Evolutionary conservation across 2,888 invertebrate species (phyloP).

Genomic region (Beris chalybata): DNA sequence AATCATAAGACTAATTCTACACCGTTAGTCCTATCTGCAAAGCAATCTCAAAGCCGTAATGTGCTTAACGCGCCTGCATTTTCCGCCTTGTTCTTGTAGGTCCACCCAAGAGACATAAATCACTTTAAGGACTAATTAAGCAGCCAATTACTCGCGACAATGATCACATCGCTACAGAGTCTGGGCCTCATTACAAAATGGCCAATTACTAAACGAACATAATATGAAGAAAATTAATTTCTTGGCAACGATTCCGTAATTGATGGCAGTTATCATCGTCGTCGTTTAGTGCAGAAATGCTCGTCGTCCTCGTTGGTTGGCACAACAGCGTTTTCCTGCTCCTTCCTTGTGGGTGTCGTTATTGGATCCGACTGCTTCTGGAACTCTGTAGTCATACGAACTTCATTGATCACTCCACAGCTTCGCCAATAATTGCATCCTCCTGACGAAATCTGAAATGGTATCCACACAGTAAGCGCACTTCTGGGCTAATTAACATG

Average conservation of each 20-base stretch:
- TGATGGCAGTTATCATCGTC: no score
- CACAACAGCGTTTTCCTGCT: no score
- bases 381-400: no score
- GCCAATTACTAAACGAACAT: slow-evolving; percentile 1
- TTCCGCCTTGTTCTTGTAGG: background rate
- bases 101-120: slow-evolving; percentile 17
- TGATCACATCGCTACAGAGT: background rate
- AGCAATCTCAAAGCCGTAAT: background rate
- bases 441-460: background rate
- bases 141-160: slow-evolving; percentile 27
- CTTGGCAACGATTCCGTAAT: no score
- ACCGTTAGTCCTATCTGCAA: slow-evolving; percentile 1
- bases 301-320: no score
- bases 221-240: background rate
- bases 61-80: background rate
- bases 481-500: slow-evolving; percentile 28
- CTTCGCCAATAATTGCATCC: slow-evolving; percentile 10
- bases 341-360: no score
- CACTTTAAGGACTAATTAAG: slow-evolving; percentile 28
- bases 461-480: background rate
- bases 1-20: slow-evolving; percentile 26
- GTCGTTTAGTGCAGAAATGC: no score
- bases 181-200: slow-evolving; percentile 3
- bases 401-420: slow-evolving; percentile 8
- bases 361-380: no score